These are phyloP conservation scores for Drosophila miranda DNA, from an alignment of 1,140 invertebrate species.

Conservation along the genomic window DNA sequence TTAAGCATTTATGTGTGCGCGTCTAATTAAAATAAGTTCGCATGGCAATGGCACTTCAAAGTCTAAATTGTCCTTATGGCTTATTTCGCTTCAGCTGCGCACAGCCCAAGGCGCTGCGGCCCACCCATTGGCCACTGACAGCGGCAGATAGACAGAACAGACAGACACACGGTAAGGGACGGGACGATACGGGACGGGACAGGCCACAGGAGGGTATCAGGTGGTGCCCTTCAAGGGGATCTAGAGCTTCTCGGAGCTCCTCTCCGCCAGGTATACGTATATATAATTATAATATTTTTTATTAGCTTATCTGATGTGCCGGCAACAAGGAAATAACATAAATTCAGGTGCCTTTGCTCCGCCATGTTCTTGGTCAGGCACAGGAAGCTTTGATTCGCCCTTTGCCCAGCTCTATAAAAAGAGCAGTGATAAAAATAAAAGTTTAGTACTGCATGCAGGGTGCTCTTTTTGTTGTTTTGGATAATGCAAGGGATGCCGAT, in stretches of 20 bases:
- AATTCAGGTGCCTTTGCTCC: slow-evolving; percentile 53
- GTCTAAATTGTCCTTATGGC: slow-evolving; percentile 79
- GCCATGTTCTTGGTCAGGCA: slow-evolving; percentile 18
- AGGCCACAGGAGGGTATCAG: background rate
- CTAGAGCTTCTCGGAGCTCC: slow-evolving; percentile 5
- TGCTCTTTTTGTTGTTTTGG: background rate
- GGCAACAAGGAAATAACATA: slow-evolving; percentile 74
- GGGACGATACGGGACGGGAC: slow-evolving; percentile 43
- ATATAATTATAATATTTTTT: slow-evolving; percentile 82
- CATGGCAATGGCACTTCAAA: slow-evolving; percentile 80
- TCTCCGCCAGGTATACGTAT: slow-evolving; percentile 32
- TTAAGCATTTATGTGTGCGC: slow-evolving; percentile 77
- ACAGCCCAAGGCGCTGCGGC: slow-evolving; percentile 48
- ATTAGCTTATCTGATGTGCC: slow-evolving; percentile 81
- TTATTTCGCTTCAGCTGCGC: slow-evolving; percentile 63
- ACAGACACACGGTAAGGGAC: background rate
- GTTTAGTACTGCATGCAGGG: background rate
- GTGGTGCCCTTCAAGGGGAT: no score
- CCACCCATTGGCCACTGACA: slow-evolving; percentile 15
- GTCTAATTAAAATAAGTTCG: slow-evolving; percentile 80
- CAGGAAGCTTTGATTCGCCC: slow-evolving; percentile 52
- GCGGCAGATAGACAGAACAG: background rate
- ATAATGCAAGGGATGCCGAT: no score
- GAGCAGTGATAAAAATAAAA: background rate
- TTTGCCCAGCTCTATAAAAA: slow-evolving; percentile 18